A percentile compares a stretch with the other conserved stretches of the same genome.
Conservation (phyloP, 1,140 invertebrate genomes). For the Dinoponera quadriceps region DNA sequence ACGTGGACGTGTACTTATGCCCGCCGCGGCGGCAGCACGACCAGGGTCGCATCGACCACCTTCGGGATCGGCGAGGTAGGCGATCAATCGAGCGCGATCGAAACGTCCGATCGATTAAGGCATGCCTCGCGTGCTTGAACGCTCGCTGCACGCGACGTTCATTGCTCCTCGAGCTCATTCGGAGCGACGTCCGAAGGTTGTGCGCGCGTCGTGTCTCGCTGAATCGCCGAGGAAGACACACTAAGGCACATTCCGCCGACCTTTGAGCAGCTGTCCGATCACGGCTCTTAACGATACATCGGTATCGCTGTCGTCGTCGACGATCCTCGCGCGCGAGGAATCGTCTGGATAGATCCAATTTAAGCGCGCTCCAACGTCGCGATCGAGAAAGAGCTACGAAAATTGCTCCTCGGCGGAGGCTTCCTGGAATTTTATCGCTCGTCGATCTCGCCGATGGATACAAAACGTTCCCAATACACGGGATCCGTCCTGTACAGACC, state of each 20-base stretch:
- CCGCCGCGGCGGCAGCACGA: background rate
- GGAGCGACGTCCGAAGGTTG: conserved; percentile 34
- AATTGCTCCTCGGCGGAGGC: background rate
- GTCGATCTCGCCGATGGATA: background rate
- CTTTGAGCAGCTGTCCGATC: conserved; percentile 21
- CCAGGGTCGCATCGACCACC: conserved; percentile 51
- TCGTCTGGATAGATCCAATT: background rate
- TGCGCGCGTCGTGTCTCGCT: background rate
- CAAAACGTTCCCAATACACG: background rate
- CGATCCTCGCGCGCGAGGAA: conserved; percentile 21
- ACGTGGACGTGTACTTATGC: conserved; percentile 37
- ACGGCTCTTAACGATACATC: conserved; percentile 42
- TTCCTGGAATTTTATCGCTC: background rate
- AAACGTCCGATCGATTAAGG: conserved; percentile 69
- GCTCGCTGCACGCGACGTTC: conserved; percentile 63
- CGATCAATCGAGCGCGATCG: conserved; percentile 59
- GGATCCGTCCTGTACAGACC: background rate
- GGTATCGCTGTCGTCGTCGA: conserved; percentile 18
- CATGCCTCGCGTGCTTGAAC: conserved; percentile 41
- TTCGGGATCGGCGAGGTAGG: conserved; percentile 29
- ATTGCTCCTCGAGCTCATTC: conserved; percentile 54
- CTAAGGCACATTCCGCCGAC: conserved; percentile 44
- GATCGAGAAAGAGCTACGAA: background rate
- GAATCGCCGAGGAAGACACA: conserved; percentile 12
- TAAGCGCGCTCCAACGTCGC: background rate